Evolutionary conservation across 2,888 invertebrate species (phyloP).

Genomic region (Epistrophe eligans): DNA sequence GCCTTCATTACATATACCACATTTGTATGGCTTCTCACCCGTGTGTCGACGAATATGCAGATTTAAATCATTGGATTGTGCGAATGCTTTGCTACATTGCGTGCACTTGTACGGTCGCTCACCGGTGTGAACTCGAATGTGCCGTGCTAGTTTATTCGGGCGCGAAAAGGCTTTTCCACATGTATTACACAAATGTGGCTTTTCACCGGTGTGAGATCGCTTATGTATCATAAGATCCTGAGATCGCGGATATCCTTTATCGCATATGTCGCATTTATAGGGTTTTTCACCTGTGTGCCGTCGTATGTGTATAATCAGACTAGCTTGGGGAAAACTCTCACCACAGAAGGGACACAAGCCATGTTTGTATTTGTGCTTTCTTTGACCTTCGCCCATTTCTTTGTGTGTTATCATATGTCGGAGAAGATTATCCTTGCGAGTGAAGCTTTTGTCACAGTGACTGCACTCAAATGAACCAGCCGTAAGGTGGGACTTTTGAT

Average conservation of each 20-base stretch:
- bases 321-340: constrained; percentile 86
- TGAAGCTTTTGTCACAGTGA: constrained; percentile 84
- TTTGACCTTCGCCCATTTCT: constrained; percentile 77
- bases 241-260: constrained; percentile 86
- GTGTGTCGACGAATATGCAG: constrained; percentile 89
- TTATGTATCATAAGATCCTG: constrained; percentile 86
- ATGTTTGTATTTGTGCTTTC: constrained; percentile 80
- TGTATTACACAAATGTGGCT: constrained; percentile 84
- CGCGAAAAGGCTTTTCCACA: constrained; percentile 85
- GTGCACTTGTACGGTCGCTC: constrained; percentile 86
- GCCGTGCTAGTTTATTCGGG: constrained; percentile 86
- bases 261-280: constrained; percentile 86
- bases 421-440: constrained; percentile 86
- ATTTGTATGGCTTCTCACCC: constrained; percentile 87
- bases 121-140: constrained; percentile 86
- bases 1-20: constrained; percentile 88
- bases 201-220: constrained; percentile 87
- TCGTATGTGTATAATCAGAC: constrained; percentile 87
- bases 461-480: constrained; percentile 77
- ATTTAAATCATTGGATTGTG: constrained; percentile 90
- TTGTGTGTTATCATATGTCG: constrained; percentile 85
- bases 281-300: constrained; percentile 88
- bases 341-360: constrained; percentile 86
- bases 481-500: constrained; percentile 72
- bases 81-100: constrained; percentile 85